A percentile compares a stretch with the other conserved stretches of the same genome.
Evolutionary conservation across 2,113 vertebrate genomes (phyloP).

Genomic region (Oryzias celebensis): DNA sequence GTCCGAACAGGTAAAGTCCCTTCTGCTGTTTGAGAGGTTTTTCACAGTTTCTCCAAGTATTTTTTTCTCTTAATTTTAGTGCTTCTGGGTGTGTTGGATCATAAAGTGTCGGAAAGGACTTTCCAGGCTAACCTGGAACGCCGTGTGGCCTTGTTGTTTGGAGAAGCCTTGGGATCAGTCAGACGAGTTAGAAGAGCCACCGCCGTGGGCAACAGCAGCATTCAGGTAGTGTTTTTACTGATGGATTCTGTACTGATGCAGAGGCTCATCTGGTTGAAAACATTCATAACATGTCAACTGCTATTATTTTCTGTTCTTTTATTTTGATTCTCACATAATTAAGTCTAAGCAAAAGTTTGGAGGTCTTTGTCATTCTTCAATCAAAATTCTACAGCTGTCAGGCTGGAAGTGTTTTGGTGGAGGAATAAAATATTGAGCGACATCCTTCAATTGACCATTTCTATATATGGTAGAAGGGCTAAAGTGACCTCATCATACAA

Average conservation of each 20-base stretch:
- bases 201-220: constrained; percentile 79
- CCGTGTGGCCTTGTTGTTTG: constrained; percentile 86
- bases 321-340: too few relatives aligned
- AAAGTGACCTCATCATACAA: constrained; percentile 5
- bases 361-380: too few relatives aligned
- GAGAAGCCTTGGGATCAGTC: constrained; percentile 79
- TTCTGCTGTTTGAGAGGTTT: not conserved
- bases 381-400: too few relatives aligned
- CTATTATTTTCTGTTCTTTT: too few relatives aligned
- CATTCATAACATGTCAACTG: too few relatives aligned
- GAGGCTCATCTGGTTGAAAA: too few relatives aligned
- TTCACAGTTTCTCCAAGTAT: not conserved
- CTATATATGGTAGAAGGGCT: not conserved
- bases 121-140: constrained; percentile 93
- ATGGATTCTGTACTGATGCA: not conserved
- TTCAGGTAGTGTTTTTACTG: constrained; percentile 64
- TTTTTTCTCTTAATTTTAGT: constrained; percentile 52
- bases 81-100: constrained; percentile 86
- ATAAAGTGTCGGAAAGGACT: constrained; percentile 81
- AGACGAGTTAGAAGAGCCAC: constrained; percentile 88
- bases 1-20: constrained; percentile 88
- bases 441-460: constrained; percentile 30
- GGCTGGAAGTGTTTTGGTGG: too few relatives aligned
- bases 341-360: too few relatives aligned
- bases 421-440: not conserved